Conservation (phyloP, 2,797 vertebrate genomes). For the Mormyrops boulengeri region DNA sequence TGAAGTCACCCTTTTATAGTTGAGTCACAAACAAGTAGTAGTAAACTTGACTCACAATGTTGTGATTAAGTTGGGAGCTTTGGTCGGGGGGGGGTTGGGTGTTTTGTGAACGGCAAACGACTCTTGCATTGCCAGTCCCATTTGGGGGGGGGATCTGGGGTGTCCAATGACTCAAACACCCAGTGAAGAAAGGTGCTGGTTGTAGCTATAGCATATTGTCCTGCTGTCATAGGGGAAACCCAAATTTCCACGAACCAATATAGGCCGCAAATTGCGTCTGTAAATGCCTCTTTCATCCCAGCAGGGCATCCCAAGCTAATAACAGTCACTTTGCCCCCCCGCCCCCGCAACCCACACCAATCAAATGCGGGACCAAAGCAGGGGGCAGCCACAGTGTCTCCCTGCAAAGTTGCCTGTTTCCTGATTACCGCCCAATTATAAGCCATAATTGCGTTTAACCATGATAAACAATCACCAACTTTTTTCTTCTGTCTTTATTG, state of each 20-base stretch:
- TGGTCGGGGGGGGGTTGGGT: not conserved
- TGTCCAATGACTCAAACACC: not conserved
- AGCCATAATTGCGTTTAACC: not conserved
- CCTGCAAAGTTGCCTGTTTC: constrained; percentile 1
- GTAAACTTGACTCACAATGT: not conserved
- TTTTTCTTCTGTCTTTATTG: not conserved
- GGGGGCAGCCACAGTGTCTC: not conserved
- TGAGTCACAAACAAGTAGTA: constrained; percentile 26
- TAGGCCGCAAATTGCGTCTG: constrained; percentile 36
- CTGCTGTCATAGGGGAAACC: constrained; percentile 30
- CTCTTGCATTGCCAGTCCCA: not conserved
- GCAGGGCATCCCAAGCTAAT: constrained; percentile 42
- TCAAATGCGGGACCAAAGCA: not conserved
- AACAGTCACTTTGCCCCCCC: constrained; percentile 15
- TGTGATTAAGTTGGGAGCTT: not conserved
- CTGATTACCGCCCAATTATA: constrained; percentile 15
- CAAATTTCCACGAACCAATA: constrained; percentile 28
- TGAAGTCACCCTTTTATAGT: not conserved
- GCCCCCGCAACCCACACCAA: not conserved
- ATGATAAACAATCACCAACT: not conserved
- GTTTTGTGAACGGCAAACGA: not conserved
- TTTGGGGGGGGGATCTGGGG: not conserved
- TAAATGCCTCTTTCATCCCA: constrained; percentile 45
- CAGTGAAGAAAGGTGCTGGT: not conserved
- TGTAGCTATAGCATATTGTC: constrained; percentile 31